Evolutionary conservation across 2,888 invertebrate genomes (phyloP).

Genomic region (Cryptocheilus praepositus): DNA sequence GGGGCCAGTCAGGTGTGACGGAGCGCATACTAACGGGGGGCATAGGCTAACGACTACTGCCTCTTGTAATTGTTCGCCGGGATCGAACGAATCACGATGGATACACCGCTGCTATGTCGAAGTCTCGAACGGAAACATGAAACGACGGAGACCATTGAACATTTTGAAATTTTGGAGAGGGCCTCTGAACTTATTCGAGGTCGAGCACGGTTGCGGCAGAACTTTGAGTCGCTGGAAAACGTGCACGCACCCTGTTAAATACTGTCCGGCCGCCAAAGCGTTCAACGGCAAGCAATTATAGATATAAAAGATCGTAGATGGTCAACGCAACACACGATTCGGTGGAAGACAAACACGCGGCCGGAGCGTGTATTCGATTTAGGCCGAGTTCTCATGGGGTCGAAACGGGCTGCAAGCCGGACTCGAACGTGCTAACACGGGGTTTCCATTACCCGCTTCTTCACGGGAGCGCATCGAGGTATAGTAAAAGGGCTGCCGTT

Average conservation of each 20-base stretch:
- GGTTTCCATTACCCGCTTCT: slow-evolving; percentile 51
- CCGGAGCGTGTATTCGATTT: slow-evolving; percentile 15
- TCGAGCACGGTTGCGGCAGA: too few species aligned
- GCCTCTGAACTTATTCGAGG: too few species aligned
- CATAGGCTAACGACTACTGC: slow-evolving; percentile 73
- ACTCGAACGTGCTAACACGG: slow-evolving; percentile 46
- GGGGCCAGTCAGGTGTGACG: slow-evolving; percentile 70
- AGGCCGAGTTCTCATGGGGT: slow-evolving; percentile 42
- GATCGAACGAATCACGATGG: slow-evolving; percentile 59
- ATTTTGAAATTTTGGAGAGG: too few species aligned
- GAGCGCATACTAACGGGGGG: slow-evolving; percentile 68
- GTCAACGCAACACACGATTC: slow-evolving; percentile 12
- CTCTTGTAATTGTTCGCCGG: slow-evolving; percentile 69
- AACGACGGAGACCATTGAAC: too few species aligned
- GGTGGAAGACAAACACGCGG: slow-evolving; percentile 29
- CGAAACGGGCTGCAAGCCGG: slow-evolving; percentile 38
- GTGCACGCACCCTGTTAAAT: too few species aligned
- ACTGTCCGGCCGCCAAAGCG: too few species aligned
- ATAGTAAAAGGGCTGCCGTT: slow-evolving; percentile 41
- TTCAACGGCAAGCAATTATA: too few species aligned
- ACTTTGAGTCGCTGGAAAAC: too few species aligned
- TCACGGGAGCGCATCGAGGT: slow-evolving; percentile 19
- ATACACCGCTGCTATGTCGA: slow-evolving; percentile 28
- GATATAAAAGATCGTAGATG: too few species aligned
- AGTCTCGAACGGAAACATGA: too few species aligned